A percentile compares a stretch with the other conserved stretches of the same genome.
Conservation (phyloP, 2,113 vertebrate species). For the Oncorhynchus mykiss region DNA sequence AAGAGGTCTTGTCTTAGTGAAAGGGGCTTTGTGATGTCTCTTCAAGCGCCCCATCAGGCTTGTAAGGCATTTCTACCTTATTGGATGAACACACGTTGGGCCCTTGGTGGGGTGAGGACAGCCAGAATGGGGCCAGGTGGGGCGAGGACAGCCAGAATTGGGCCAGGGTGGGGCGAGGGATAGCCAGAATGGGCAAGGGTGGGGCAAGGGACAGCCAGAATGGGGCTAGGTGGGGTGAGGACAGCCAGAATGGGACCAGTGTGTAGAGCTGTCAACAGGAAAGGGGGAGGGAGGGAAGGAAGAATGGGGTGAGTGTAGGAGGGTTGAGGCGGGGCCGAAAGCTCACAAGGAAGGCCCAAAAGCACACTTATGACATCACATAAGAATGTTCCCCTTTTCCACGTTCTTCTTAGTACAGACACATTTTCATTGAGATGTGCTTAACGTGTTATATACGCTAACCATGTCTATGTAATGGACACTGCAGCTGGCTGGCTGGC, state of each 20-base stretch:
- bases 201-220: too few relatives aligned
- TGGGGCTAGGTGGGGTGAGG: constrained; percentile 37
- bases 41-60: constrained; percentile 48
- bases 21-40: constrained; percentile 58
- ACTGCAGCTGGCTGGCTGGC: constrained; percentile 1
- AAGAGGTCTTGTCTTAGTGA: constrained; percentile 40
- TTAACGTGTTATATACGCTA: constrained; percentile 22
- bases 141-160: too few relatives aligned
- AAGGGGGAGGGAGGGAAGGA: not conserved
- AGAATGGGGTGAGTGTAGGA: constrained; percentile 18
- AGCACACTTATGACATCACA: constrained; percentile 66
- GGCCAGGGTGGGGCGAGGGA: too few relatives aligned
- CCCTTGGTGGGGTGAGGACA: constrained; percentile 33
- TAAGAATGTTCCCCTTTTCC: constrained; percentile 24
- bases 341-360: constrained; percentile 7
- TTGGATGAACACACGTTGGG: constrained; percentile 49
- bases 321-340: constrained; percentile 10
- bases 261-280: constrained; percentile 57
- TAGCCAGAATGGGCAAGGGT: too few relatives aligned
- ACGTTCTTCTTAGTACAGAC: not conserved
- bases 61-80: constrained; percentile 72
- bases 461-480: constrained; percentile 33
- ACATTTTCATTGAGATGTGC: constrained; percentile 29
- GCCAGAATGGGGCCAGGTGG: constrained; percentile 52
- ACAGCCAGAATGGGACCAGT: constrained; percentile 65